Percentiles rank a stretch among this genome's conserved stretches.
These are phyloP conservation scores for Ellobium chinense DNA, from an alignment of 2,888 invertebrate genomes.

Conservation along the genomic window DNA sequence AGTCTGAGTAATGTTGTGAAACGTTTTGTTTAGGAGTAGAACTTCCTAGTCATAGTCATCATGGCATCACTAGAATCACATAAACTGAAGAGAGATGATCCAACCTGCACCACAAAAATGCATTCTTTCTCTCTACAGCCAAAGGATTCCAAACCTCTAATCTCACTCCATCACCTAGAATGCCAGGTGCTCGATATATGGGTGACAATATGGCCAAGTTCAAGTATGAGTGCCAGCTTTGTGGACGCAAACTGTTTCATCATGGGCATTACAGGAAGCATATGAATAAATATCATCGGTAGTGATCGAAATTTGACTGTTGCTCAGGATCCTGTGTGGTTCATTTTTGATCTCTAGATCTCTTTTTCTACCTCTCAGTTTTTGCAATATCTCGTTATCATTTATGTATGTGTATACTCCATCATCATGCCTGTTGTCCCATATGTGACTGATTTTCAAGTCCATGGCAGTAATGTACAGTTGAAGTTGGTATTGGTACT, in stretches of 20 bases:
- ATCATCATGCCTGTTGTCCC: too few species aligned
- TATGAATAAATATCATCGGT: conserved; percentile 29
- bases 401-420: too few species aligned
- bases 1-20: too few species aligned
- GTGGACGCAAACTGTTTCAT: conserved; percentile 44
- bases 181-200: conserved; percentile 21
- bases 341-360: not conserved
- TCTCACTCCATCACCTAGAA: conserved; percentile 28
- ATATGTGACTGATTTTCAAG: too few species aligned
- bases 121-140: conserved; percentile 38
- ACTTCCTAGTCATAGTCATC: too few species aligned
- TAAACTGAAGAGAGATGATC: too few species aligned
- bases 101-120: not conserved
- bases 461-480: too few species aligned
- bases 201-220: conserved; percentile 39
- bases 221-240: conserved; percentile 40
- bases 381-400: too few species aligned
- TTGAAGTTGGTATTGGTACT: too few species aligned
- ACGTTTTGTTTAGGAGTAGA: too few species aligned
- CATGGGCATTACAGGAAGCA: conserved; percentile 35
- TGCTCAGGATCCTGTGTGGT: not conserved
- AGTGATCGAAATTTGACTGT: not conserved
- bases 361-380: not conserved
- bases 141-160: conserved; percentile 21
- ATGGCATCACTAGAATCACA: too few species aligned